Conservation (phyloP, 92 coral and sea anemone genomes). For the Parazoanthus darwini region DNA sequence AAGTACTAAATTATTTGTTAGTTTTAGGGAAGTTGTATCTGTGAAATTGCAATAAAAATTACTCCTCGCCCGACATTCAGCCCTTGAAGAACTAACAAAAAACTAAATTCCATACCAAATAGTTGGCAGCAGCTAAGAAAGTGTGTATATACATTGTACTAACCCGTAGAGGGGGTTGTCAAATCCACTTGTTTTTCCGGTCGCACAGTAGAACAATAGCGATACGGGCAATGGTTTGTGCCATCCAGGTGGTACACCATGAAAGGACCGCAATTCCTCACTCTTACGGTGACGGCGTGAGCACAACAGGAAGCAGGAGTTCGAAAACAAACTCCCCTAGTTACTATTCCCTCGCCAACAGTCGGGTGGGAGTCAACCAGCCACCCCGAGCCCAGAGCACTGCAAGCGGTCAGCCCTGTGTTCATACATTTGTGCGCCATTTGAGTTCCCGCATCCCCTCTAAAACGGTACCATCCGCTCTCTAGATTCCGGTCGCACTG, state of each 20-base stretch:
- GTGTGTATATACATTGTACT: neutral
- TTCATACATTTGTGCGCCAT: constrained; percentile 28
- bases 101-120: neutral
- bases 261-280: constrained; percentile 28
- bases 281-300: constrained; percentile 12
- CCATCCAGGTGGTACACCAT: constrained; percentile 23
- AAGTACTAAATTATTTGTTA: too few relatives aligned
- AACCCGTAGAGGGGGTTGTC: neutral
- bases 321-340: constrained; percentile 31
- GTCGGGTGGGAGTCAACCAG: constrained; percentile 37
- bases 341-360: constrained; percentile 28
- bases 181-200: neutral
- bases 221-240: constrained; percentile 11
- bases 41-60: too few relatives aligned
- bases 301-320: constrained; percentile 20
- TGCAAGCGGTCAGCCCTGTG: neutral
- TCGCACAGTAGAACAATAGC: constrained; percentile 23
- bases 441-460: constrained; percentile 36
- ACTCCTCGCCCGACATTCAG: too few relatives aligned
- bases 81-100: too few relatives aligned
- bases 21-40: too few relatives aligned
- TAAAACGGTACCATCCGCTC: constrained; percentile 24
- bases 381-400: constrained; percentile 31
- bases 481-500: constrained; percentile 17
- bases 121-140: too few relatives aligned